Evolutionary conservation across 2,113 vertebrate species (phyloP), one percentile per base, ranked within the genome.

Genomic region (Coturnix japonica): DNA sequence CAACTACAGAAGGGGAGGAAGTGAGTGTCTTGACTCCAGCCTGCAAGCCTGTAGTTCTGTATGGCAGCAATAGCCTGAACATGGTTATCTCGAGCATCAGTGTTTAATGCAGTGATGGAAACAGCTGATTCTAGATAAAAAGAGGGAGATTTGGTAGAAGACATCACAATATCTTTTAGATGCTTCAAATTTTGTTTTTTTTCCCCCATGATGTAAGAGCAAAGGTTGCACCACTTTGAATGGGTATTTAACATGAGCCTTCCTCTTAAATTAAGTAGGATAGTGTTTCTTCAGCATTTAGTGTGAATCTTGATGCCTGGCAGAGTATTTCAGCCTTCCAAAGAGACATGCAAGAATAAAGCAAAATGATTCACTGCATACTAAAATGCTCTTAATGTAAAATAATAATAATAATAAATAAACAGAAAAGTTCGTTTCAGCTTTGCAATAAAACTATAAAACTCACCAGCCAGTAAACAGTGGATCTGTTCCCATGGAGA

Each of bases 401-500:
- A 54, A 87, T 53, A 53, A 30, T 51, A 28, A 30, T 51, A 28
- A 49, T 49, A 13, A 49, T 25, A 53, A 28, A 53, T 28, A 53
- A 53, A 17, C 28, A 30, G 51, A 53, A 30, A 53, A 53, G 26
- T 28, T 28, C 67, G 43, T 85, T 94, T 93, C 56, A 85, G 9
- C 43, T 72, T n/a, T 64, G 51, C 56, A 63, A 0, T 95, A 85
- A 85, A 96, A 85, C 71, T 92, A 0, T 95, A 85, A 87, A 96
- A 90, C 72, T 92, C 75, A 76, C 56, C 1, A 10, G 72, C 87
- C 82, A 87, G 78, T 94, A 90, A 94, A 91, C 0, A 35, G 80
- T 93, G 80, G 69, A 84, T 95, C 88, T 86, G 90, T 93, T 95
- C 82, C 92, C 90, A 88, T 94, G 90, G 88, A 93, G 82, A 95